Base-by-base conservation (phyloP, 2,888 invertebrate genomes). In the Ditula angustiorana region DNA sequence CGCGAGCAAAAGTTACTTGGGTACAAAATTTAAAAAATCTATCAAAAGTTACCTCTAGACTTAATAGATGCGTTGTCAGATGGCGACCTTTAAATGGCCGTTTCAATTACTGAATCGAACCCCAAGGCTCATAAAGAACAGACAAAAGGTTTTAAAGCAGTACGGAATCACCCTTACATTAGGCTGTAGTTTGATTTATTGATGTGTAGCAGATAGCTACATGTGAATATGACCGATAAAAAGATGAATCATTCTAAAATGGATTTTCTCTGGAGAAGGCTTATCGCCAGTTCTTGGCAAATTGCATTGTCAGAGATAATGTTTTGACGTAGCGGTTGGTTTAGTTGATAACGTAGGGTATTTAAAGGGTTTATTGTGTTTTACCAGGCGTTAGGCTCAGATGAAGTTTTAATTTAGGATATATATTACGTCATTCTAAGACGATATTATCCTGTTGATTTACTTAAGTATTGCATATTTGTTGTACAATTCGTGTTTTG, bases 271-370 rank as follows among this genome's bases (percentile, higher is more conserved):
- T 69, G 75, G 80, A 70, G 68, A 67, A 66, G 67, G 74, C 80
- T 80, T 87, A 87, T 89, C 86, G 70, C 74, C 57, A n/a, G 85
- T 80, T 84, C 84, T 82, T 87, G 82, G 87, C 86, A 86, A 89
- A 88, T 88, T 82, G 52, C 23, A 53, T 33, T 52, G 52, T 53
- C 44, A 44, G 33, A 61, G 41, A 44, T 26, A 53, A 16, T 44
- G 33, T 57, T 24, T 50, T 58, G 16, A 56, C 19, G n/a, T 21
- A 8, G 10, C 19, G 10, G 19, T 59, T 26, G 8, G 2, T 60
- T 10, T 3, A 30, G 4, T 19, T 30, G 46, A 23, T 5, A n/a
- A 5, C n/a, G 30, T 16, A 16, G 16, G 16, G 4, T 35, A n/a
- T 35, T 13, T 35, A 3, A 35, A 35, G 13, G 11, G 4, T n/a